A percentile compares a stretch with the other conserved stretches of the same genome.
phyloP scores from a whole-genome alignment of 1,140 invertebrate genomes.

The Heliconius hermathena region DNA sequence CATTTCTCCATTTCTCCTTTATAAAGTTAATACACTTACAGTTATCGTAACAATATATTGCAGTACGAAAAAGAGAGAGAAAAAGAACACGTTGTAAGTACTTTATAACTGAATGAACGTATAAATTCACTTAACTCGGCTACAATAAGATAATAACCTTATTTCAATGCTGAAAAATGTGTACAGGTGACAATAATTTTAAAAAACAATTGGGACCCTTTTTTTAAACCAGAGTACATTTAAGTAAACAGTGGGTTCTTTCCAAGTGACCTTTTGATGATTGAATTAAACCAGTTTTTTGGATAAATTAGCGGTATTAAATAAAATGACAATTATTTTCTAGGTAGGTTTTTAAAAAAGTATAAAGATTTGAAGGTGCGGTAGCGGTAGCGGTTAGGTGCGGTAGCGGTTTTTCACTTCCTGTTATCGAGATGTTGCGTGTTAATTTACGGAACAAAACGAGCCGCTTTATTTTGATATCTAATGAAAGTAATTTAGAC shows the following conservation, averaged over 20 bases:
- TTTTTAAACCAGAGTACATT: constrained; percentile 36
- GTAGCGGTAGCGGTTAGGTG: too few relatives aligned
- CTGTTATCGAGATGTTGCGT: too few relatives aligned
- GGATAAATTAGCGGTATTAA: not conserved
- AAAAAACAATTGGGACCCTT: constrained; percentile 51
- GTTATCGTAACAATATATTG: not conserved
- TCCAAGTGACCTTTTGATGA: constrained; percentile 52
- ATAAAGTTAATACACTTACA: not conserved
- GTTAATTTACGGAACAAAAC: too few relatives aligned
- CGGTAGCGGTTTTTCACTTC: too few relatives aligned
- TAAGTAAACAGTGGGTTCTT: constrained; percentile 44
- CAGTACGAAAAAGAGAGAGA: not conserved
- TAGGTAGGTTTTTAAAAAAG: not conserved
- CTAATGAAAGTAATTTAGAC: too few relatives aligned
- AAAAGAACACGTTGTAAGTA: constrained; percentile 47
- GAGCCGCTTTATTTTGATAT: too few relatives aligned
- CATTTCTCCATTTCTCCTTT: not conserved
- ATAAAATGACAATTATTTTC: too few relatives aligned
- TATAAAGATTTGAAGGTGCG: too few relatives aligned
- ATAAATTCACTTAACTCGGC: constrained; percentile 70
- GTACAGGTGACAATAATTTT: constrained; percentile 51
- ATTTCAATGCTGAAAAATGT: constrained; percentile 63
- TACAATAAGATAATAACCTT: constrained; percentile 66
- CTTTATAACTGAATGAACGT: constrained; percentile 70
- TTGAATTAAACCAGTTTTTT: not conserved